Evolutionary conservation across 2,888 invertebrate species (phyloP).

Genomic region (Lithophane socia): DNA sequence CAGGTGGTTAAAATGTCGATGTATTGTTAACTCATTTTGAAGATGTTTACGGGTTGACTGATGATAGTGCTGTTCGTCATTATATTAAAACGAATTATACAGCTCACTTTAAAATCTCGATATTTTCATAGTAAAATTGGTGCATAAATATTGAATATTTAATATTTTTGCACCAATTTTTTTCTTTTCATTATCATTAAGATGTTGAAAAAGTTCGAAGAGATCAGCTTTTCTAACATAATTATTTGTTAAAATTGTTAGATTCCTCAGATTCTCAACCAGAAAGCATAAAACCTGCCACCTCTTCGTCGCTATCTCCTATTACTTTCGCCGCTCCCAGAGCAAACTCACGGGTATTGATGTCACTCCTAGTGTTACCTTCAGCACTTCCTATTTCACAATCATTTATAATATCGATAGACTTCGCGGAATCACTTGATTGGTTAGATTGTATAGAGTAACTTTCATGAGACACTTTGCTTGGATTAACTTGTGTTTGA

Average conservation of each 20-base stretch:
- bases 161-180: too few species aligned
- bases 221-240: too few species aligned
- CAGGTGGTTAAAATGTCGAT: constrained; percentile 4
- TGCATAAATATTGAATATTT: background rate
- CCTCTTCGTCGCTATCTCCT: constrained; percentile 35
- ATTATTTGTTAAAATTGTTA: too few species aligned
- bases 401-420: constrained; percentile 66
- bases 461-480: background rate
- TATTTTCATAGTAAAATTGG: background rate
- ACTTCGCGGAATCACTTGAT: constrained; percentile 20
- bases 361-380: constrained; percentile 84
- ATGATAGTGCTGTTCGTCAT: background rate
- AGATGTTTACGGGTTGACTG: background rate
- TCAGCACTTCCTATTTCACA: constrained; percentile 85
- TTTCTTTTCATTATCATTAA: background rate
- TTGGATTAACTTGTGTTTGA: background rate
- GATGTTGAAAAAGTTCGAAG: background rate
- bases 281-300: background rate
- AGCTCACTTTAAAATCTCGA: background rate
- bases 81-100: too few species aligned
- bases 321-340: constrained; percentile 65
- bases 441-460: background rate
- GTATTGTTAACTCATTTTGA: background rate
- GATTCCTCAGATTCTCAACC: background rate
- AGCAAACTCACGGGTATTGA: constrained; percentile 83